Evolutionary conservation across 2,888 invertebrate species (phyloP), one percentile per base, ranked within the genome.

Genomic region (Drosophila mayaguana): DNA sequence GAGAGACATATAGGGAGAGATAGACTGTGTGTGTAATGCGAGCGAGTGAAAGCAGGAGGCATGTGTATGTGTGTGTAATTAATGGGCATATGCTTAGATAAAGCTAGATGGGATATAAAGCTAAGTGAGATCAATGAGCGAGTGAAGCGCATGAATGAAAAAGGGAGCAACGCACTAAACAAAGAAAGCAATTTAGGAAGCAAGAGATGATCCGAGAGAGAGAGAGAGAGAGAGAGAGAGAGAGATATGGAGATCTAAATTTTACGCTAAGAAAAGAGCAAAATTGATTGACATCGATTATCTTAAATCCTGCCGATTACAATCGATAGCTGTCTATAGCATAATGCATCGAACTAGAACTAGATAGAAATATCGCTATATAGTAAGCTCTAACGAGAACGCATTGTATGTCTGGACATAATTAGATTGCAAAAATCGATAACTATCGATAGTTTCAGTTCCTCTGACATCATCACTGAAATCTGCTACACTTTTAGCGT

Each of bases 61-160:
- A 18, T 50, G 53, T 25, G 32, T 36, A 28, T 34, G 43, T 25
- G 9, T 28, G 14, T 36, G 12, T 36, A 36, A 14, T 16, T 45
- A 14, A 40, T 57, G 50, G 48, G 28, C 32, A 61, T 28, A 11
- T 63, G 56, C 42, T 20, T 36, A 36, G n/a, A 64, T 64, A 28
- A n/a, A 20, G 20, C 42, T 16, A 51, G 7, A 22, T 55, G n/a
- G 11, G 25, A 42, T 16, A 50, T 28, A 34, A 18, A 28, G 48
- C 48, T 36, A 42, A 6, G 48, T 36, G 51, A 48, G 42, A 32
- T 56, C 42, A 38, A 48, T 57, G 59, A 59, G 32, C 34, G 25
- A 53, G 11, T 28, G 32, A 34, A 40, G 46, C 53, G 45, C 7
- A 32, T n/a, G 42, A 14, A 42, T 42, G 18, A 48, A 14, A 42